A percentile compares a stretch with the other conserved stretches of the same genome.
These are phyloP conservation scores for Carterocephalus palaemon DNA, from an alignment of 2,888 invertebrate species.

Conservation along the genomic window DNA sequence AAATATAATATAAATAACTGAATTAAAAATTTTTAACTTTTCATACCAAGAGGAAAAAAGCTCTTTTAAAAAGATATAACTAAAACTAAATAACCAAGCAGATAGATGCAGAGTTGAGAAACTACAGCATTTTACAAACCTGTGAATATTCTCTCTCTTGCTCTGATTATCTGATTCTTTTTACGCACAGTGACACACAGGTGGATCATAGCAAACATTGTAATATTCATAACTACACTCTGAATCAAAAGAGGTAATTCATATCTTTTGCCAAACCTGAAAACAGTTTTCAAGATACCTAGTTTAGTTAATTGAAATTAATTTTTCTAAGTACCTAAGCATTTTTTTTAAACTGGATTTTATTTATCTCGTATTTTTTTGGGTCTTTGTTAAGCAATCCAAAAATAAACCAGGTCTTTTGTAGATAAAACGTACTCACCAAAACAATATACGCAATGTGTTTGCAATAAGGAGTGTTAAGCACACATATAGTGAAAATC, in stretches of 20 bases:
- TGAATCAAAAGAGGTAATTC: constrained; percentile 96
- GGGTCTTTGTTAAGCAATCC: constrained; percentile 1
- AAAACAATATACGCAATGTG: constrained; percentile 97
- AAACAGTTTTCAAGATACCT: constrained; percentile 45
- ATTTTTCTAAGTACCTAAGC: too few species aligned
- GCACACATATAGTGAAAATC: constrained; percentile 98
- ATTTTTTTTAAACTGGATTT: too few species aligned
- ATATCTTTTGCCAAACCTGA: constrained; percentile 98
- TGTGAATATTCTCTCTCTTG: constrained; percentile 89
- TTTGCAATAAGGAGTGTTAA: constrained; percentile 96
- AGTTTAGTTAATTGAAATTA: too few species aligned
- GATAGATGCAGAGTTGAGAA: constrained; percentile 18
- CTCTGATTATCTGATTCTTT: constrained; percentile 86
- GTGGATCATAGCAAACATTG: constrained; percentile 97
- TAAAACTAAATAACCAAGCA: constrained; percentile 35
- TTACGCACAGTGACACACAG: constrained; percentile 92
- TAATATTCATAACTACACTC: constrained; percentile 97
- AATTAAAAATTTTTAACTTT: too few species aligned
- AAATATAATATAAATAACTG: too few species aligned
- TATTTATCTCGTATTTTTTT: too few species aligned
- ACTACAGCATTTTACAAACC: constrained; percentile 76
- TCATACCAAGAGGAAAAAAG: constrained; percentile 14
- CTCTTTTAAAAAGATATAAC: constrained; percentile 11
- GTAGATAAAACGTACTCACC: constrained; percentile 81
- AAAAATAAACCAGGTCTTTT: neutral